Conservation (phyloP, 2,797 vertebrate species). For the Protosalanx chinensis region DNA sequence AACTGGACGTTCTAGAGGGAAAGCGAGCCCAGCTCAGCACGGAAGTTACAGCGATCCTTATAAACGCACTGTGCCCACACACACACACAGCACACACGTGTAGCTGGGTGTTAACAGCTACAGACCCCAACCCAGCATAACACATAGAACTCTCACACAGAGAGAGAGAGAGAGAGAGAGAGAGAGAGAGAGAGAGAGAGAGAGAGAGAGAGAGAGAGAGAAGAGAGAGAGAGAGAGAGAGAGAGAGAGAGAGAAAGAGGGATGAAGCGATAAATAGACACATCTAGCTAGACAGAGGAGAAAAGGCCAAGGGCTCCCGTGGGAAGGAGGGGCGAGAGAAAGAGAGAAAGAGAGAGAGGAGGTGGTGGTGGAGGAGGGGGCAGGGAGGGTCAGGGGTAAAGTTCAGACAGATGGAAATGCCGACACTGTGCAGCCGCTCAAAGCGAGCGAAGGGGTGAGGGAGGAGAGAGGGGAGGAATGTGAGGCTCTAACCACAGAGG, state of each 20-base stretch:
- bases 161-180: no score
- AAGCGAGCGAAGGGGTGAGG: constrained; percentile 4
- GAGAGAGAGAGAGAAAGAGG: not conserved
- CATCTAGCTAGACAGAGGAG: constrained; percentile 10
- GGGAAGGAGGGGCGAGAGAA: constrained; percentile 5
- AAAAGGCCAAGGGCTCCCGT: not conserved
- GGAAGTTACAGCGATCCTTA: no score
- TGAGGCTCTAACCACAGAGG: constrained; percentile 9
- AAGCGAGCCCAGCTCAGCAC: no score
- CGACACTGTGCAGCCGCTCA: not conserved
- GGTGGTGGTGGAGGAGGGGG: not conserved
- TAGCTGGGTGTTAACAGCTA: not conserved
- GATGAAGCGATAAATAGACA: constrained; percentile 10
- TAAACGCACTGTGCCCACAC: no score
- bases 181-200: no score
- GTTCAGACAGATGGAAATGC: not conserved
- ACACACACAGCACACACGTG: not conserved
- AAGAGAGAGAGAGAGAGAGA: no score
- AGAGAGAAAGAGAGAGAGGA: not conserved
- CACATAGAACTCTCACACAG: not conserved
- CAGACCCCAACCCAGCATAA: not conserved
- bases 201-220: no score
- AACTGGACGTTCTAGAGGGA: no score
- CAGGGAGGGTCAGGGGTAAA: not conserved
- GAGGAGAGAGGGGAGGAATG: constrained; percentile 9